Evolutionary conservation across 2,113 vertebrate species (phyloP).

Genomic region (Sardina pilchardus): DNA sequence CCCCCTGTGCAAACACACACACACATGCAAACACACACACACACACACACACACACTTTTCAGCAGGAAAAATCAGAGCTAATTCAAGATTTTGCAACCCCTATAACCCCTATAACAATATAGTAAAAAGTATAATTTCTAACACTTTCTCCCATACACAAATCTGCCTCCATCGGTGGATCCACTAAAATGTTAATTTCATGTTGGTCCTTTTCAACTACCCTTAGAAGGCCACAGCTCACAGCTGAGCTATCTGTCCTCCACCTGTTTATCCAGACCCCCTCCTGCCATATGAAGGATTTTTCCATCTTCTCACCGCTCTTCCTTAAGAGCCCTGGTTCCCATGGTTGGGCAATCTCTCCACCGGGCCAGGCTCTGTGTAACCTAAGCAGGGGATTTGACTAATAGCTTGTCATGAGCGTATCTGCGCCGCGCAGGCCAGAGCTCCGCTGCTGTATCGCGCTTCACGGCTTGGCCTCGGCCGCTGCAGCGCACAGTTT

Average conservation of each 20-base stretch:
- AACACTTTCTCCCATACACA: background rate
- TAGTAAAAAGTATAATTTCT: background rate
- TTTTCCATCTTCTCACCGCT: background rate
- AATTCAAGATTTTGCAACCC: background rate
- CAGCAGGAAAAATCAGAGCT: background rate
- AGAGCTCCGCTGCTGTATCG: background rate
- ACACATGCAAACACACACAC: background rate
- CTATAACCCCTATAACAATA: background rate
- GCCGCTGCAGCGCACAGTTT: background rate
- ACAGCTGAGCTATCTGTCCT: background rate
- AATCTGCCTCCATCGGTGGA: background rate
- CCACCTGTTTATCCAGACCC: background rate
- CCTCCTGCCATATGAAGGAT: background rate
- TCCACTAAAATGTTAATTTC: background rate
- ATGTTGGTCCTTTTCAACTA: background rate
- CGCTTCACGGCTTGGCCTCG: background rate
- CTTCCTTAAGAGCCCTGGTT: background rate
- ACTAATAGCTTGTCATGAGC: constrained; percentile 8
- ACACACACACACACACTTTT: background rate
- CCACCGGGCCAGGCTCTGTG: background rate
- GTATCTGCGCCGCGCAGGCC: background rate
- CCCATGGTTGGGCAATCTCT: background rate
- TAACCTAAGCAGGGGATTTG: background rate
- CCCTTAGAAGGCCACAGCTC: background rate
- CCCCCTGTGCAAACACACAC: background rate